Percentiles rank a stretch among this genome's conserved stretches.
Evolutionary conservation across 2,113 vertebrate genomes (phyloP).

Genomic region (Charina bottae): DNA sequence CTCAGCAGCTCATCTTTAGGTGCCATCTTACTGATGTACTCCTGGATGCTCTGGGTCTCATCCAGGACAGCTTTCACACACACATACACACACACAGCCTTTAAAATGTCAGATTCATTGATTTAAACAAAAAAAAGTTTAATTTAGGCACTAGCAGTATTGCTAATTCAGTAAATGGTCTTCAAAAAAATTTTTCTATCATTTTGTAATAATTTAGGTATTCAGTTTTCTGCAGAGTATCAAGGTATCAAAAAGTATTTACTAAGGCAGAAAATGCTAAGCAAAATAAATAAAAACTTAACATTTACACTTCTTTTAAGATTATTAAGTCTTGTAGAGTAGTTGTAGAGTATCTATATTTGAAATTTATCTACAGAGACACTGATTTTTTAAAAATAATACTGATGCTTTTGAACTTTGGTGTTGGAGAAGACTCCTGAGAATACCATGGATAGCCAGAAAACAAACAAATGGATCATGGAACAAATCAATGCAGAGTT

Average conservation of each 20-base stretch:
- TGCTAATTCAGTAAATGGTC: background rate
- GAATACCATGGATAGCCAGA: background rate
- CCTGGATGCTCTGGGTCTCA: too few relatives aligned
- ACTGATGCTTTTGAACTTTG: background rate
- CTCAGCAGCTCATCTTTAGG: too few relatives aligned
- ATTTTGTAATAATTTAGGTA: background rate
- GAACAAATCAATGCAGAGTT: background rate
- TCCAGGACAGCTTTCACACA: too few relatives aligned
- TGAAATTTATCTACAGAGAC: slow-evolving; percentile 28
- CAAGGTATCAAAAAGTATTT: background rate
- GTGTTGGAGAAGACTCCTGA: background rate
- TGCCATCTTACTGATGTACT: too few relatives aligned
- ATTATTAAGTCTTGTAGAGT: background rate
- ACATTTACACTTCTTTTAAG: background rate
- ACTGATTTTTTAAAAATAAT: background rate
- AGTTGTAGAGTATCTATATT: background rate
- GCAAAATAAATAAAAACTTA: background rate
- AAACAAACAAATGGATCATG: background rate
- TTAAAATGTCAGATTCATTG: background rate
- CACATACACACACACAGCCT: background rate
- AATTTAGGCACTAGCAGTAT: background rate
- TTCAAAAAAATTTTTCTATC: background rate
- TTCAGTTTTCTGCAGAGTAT: background rate
- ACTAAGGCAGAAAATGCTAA: background rate
- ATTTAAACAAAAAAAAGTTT: background rate